Percentiles rank a stretch among this genome's conserved stretches.
phyloP scores from a whole-genome alignment of 2,888 invertebrate species.

The Drosophila stalkeri region DNA sequence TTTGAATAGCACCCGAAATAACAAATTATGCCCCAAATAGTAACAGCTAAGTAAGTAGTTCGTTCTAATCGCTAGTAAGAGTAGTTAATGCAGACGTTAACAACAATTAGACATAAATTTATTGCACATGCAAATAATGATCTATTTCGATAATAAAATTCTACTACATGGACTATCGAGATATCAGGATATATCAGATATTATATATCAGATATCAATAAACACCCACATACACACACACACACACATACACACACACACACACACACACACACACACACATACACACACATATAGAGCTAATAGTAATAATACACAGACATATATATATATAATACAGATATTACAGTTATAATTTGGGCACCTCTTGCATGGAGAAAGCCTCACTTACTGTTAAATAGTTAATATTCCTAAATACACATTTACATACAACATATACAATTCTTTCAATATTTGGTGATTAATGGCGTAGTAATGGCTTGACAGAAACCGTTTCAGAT shows the following conservation, averaged over 20 bases:
- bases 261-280: too few species aligned
- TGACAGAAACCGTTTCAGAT: slow-evolving; percentile 36
- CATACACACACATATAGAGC: neutral
- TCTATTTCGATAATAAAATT: slow-evolving; percentile 20
- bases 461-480: slow-evolving; percentile 17
- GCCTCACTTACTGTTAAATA: neutral
- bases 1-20: neutral
- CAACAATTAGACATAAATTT: slow-evolving; percentile 32
- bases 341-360: slow-evolving; percentile 18
- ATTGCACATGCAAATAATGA: slow-evolving; percentile 38
- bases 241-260: neutral
- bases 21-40: neutral
- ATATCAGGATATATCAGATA: neutral
- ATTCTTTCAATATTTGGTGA: slow-evolving; percentile 5
- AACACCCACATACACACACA: too few species aligned
- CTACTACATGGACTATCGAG: slow-evolving; percentile 19
- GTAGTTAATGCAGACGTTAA: neutral
- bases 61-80: neutral
- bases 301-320: too few species aligned
- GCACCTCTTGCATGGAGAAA: neutral
- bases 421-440: slow-evolving; percentile 36
- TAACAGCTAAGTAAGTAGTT: neutral
- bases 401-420: slow-evolving; percentile 28
- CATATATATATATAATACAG: neutral
- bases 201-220: too few species aligned